A percentile compares a stretch with the other conserved stretches of the same genome.
These are phyloP conservation scores for Amaurobius ferox DNA, from an alignment of 2,888 invertebrate genomes.

Conservation along the genomic window DNA sequence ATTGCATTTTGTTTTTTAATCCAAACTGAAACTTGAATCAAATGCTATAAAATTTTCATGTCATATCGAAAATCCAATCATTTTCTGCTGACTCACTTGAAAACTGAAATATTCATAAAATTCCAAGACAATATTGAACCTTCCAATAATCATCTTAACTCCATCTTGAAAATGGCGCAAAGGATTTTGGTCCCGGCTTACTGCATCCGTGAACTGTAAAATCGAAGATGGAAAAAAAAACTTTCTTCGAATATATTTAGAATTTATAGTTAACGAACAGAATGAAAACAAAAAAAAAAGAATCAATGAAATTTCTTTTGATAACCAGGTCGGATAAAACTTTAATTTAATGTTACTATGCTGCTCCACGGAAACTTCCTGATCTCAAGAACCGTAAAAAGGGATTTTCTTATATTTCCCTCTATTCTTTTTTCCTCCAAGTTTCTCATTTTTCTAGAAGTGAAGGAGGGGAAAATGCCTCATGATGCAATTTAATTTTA, in stretches of 20 bases:
- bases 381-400: slow-evolving; percentile 50
- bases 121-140: neutral
- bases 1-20: too few species aligned
- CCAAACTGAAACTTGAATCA: too few species aligned
- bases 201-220: neutral
- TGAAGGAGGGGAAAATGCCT: slow-evolving; percentile 12
- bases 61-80: neutral
- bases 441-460: slow-evolving; percentile 31
- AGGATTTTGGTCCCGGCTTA: neutral
- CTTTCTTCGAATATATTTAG: neutral
- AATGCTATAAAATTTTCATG: neutral
- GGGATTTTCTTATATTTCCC: slow-evolving; percentile 43
- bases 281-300: neutral
- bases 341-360: slow-evolving; percentile 64
- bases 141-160: neutral
- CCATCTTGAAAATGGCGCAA: neutral
- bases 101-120: neutral
- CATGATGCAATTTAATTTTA: slow-evolving; percentile 46
- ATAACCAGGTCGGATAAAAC: slow-evolving; percentile 49
- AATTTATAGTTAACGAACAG: neutral
- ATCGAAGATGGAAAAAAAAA: too few species aligned
- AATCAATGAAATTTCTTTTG: slow-evolving; percentile 12
- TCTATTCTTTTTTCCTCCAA: slow-evolving; percentile 33
- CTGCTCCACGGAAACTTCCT: neutral
- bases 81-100: neutral